A percentile compares a stretch with the other conserved stretches of the same genome.
phyloP scores from a whole-genome alignment of 2,888 invertebrate genomes.

The Tachina grossa region DNA sequence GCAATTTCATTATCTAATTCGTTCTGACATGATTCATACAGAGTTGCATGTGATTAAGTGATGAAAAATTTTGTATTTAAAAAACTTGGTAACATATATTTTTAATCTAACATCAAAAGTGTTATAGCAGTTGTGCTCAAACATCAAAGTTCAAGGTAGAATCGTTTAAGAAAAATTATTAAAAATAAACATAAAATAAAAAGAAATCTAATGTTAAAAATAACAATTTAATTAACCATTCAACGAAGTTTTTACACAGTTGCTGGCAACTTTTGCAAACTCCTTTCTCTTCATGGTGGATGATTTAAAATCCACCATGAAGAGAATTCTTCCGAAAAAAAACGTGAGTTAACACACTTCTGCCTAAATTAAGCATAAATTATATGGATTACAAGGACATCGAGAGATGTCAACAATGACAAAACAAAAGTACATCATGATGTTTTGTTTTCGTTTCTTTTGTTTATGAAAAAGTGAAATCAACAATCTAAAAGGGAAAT shows the following conservation, averaged over 20 bases:
- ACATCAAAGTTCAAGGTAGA: too few relatives aligned
- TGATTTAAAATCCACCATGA: conserved; percentile 22
- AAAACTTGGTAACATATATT: too few relatives aligned
- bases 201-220: background rate
- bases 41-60: too few relatives aligned
- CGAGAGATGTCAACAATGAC: conserved; percentile 48
- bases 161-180: too few relatives aligned
- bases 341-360: conserved; percentile 54
- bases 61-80: too few relatives aligned
- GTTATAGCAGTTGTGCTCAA: too few relatives aligned
- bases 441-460: conserved; percentile 30
- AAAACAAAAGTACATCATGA: conserved; percentile 36
- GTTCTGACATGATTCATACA: too few relatives aligned
- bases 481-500: conserved; percentile 34
- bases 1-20: too few relatives aligned
- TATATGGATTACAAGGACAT: conserved; percentile 52
- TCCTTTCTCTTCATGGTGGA: too few relatives aligned
- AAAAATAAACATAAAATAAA: too few relatives aligned
- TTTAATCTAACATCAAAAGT: too few relatives aligned
- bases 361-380: conserved; percentile 57
- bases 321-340: background rate
- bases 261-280: background rate
- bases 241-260: background rate
- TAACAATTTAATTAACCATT: background rate
- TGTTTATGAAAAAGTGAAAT: conserved; percentile 53